Evolutionary conservation across 2,113 vertebrate species (phyloP), one percentile per base, ranked within the genome.

Genomic region (Halcyon senegalensis): DNA sequence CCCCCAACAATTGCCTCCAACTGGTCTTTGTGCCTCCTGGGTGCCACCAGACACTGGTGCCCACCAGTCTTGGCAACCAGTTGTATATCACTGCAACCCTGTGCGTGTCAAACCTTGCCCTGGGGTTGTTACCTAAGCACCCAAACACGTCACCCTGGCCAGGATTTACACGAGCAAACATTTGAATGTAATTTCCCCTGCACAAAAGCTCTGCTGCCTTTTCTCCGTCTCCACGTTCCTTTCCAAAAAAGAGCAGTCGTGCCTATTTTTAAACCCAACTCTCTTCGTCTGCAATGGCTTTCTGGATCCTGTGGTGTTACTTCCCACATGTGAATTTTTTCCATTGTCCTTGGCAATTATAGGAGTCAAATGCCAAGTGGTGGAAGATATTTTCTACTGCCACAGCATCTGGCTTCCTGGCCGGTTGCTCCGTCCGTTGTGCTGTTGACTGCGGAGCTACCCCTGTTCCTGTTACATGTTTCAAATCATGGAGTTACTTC

Each of bases 271-370:
- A 74, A 87, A 68, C 30, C 10, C 48, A 24, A 5, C 79, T 70
- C 62, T 86, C 55, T 68, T 72, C 21, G 0, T 8, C 13, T 72
- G 85, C 51, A 72, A 39, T 35, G 62, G 43, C 73, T 81, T 89
- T 81, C 85, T 96, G 85, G 83, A 90, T 77, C 89, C 87, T 69
- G 67, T 11, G 43, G 80, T 81, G 80, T 28, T 78, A 55, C 67
- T 92, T 92, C 90, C 95, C 93, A 91, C 74, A 80, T 37, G 41
- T 0, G 3, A 39, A 14, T 93, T 89, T 85, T 96, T 95, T 67
- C 94, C 95, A 81, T 84, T 95, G 77, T 91, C 84, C 89, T 91
- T 81, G 86, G 96, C 88, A 95, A 95, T 93, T 55, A 79, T 3
- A 93, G 43, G 79, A 94, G 82, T 63, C 90, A 64, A 90, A 92